Percentiles rank a stretch among this genome's conserved stretches.
These are phyloP conservation scores for Melanogrammus aeglefinus DNA, from an alignment of 2,797 vertebrate genomes.

Conservation along the genomic window DNA sequence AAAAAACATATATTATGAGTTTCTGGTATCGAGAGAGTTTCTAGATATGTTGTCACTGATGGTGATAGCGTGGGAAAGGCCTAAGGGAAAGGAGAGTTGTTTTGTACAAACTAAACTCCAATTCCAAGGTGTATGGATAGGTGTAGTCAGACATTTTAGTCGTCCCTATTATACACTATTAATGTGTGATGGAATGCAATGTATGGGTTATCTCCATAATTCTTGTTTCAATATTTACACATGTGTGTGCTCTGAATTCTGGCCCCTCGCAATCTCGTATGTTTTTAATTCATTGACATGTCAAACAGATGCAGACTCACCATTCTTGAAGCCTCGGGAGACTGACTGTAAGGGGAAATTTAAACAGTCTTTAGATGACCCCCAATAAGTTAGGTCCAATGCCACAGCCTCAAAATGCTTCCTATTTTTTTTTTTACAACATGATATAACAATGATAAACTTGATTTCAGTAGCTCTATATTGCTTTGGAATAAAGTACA, in stretches of 20 bases:
- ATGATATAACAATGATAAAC: background rate
- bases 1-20: background rate
- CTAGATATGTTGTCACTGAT: background rate
- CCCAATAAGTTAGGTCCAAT: background rate
- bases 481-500: background rate
- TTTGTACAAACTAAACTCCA: background rate
- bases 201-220: background rate
- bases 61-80: background rate
- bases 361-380: background rate
- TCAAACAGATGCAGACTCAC: constrained; percentile 47
- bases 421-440: background rate
- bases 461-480: background rate
- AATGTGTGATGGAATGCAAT: background rate
- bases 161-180: background rate
- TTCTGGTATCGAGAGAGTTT: background rate
- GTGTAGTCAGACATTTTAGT: background rate
- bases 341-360: constrained; percentile 49
- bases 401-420: background rate
- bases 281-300: background rate
- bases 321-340: constrained; percentile 60
- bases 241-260: background rate
- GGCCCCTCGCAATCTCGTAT: background rate
- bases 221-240: background rate
- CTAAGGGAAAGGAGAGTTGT: background rate
- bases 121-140: background rate